These are phyloP conservation scores for Phaedon cochleariae DNA, from an alignment of 2,888 invertebrate genomes.

Conservation along the genomic window DNA sequence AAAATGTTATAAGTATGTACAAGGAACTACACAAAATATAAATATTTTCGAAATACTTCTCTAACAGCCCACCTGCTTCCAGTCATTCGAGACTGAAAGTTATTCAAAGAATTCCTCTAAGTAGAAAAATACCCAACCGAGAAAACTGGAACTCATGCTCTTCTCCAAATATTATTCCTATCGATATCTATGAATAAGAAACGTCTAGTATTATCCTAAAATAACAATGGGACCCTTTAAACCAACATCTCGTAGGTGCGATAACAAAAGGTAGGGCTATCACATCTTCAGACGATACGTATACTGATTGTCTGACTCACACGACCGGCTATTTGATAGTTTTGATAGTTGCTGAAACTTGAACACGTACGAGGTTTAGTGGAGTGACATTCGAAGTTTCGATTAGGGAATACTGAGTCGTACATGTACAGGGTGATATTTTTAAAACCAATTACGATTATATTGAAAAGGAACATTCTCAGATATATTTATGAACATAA, in stretches of 20 bases:
- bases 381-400: background rate
- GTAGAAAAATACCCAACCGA: slow-evolving; percentile 9
- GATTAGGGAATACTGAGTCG: background rate
- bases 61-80: background rate
- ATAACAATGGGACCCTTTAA: slow-evolving; percentile 44
- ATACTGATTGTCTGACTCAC: slow-evolving; percentile 31
- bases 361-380: slow-evolving; percentile 21
- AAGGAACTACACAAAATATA: background rate
- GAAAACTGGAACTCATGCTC: slow-evolving; percentile 23
- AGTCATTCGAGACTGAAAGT: slow-evolving; percentile 1
- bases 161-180: slow-evolving; percentile 33
- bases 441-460: no score
- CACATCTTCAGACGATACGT: slow-evolving; percentile 30
- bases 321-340: slow-evolving; percentile 31
- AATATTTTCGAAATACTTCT: background rate
- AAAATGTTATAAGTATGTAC: no score
- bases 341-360: slow-evolving; percentile 23
- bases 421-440: no score
- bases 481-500: no score
- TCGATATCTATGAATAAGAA: slow-evolving; percentile 29
- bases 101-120: slow-evolving; percentile 28
- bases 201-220: slow-evolving; percentile 45
- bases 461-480: no score
- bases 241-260: slow-evolving; percentile 48
- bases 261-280: slow-evolving; percentile 43